These are phyloP conservation scores for Probosciger aterrimus DNA, from an alignment of 2,113 vertebrate genomes.

Conservation along the genomic window DNA sequence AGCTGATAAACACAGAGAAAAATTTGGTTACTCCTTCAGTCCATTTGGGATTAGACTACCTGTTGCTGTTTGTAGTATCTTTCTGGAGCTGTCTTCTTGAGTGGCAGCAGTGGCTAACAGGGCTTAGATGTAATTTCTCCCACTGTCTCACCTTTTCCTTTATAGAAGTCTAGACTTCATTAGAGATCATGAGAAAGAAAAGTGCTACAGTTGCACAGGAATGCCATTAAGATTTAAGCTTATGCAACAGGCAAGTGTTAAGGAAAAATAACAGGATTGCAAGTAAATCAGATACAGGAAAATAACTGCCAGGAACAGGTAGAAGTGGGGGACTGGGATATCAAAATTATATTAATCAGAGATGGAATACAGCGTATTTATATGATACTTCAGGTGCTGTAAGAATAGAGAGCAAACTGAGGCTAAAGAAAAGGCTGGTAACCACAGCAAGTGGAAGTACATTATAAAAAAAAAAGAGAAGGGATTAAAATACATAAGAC, in stretches of 20 bases:
- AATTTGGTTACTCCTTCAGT: background rate
- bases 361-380: background rate
- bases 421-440: background rate
- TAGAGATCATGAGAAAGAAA: background rate
- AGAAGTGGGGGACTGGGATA: background rate
- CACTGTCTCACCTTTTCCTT: background rate
- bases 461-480: background rate
- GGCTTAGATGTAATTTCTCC: background rate
- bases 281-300: background rate
- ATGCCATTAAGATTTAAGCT: background rate
- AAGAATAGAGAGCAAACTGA: background rate
- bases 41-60: background rate
- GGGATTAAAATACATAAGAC: background rate
- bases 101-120: background rate
- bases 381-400: background rate
- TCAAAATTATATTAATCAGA: background rate
- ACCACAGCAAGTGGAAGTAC: background rate
- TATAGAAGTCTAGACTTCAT: background rate
- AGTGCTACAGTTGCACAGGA: background rate
- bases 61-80: background rate
- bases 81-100: background rate
- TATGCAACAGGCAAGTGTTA: background rate
- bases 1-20: background rate
- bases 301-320: background rate
- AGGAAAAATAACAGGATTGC: background rate